Conservation (phyloP, 2,888 invertebrate species). For the Hypercompe scribonia region DNA sequence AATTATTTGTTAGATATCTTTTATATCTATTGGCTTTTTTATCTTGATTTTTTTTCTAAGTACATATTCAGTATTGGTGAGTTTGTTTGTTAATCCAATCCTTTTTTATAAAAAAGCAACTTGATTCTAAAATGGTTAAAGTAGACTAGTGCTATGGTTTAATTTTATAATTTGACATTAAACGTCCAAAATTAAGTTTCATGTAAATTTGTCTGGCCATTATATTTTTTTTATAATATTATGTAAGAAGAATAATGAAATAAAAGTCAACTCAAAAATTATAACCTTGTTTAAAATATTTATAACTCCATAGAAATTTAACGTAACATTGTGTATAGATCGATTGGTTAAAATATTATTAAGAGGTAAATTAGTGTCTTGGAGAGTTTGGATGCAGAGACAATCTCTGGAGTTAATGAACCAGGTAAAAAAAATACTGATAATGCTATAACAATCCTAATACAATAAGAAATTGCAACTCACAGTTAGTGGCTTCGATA, state of each 20-base stretch:
- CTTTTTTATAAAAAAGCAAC: too few relatives aligned
- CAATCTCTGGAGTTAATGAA: neutral
- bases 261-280: neutral
- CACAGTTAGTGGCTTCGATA: neutral
- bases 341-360: neutral
- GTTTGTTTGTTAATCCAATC: too few relatives aligned
- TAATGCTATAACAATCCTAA: neutral
- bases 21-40: neutral
- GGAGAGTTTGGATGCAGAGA: neutral
- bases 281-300: neutral
- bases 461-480: neutral
- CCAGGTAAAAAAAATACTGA: neutral
- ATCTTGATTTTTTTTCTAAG: too few relatives aligned
- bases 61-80: too few relatives aligned
- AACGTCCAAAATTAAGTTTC: neutral
- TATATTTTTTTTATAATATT: neutral
- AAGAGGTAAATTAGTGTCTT: neutral
- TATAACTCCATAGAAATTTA: neutral
- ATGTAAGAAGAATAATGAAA: neutral
- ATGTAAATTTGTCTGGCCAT: neutral
- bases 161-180: neutral
- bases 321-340: neutral
- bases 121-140: neutral
- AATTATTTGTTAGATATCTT: neutral
- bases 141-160: neutral